These are phyloP conservation scores for Melanchra persicariae DNA, from an alignment of 2,888 invertebrate genomes.

Conservation along the genomic window DNA sequence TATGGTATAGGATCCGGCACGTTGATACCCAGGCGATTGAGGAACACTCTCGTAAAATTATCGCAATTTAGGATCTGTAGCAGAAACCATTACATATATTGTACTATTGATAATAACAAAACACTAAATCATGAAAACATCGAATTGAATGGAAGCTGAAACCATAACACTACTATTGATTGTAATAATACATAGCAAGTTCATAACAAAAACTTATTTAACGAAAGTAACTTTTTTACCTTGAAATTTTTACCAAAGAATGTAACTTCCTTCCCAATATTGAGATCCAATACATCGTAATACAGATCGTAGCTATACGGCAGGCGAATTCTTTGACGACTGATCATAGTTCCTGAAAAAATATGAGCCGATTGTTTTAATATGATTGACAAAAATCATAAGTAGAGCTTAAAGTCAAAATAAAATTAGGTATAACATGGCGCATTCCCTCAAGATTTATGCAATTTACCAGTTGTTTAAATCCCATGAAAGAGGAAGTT, in stretches of 20 bases:
- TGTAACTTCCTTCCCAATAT: constrained; percentile 95
- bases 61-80: constrained; percentile 96
- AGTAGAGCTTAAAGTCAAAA: background rate
- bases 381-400: background rate
- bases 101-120: background rate
- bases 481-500: background rate
- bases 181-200: background rate
- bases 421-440: background rate
- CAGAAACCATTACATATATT: constrained; percentile 17
- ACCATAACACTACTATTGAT: too few relatives aligned
- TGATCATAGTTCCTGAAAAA: constrained; percentile 93
- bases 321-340: constrained; percentile 95
- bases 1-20: constrained; percentile 92
- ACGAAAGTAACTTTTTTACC: constrained; percentile 68
- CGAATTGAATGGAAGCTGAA: background rate
- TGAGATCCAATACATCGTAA: constrained; percentile 96
- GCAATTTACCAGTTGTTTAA: background rate
- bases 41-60: constrained; percentile 95
- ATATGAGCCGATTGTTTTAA: background rate
- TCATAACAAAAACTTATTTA: background rate
- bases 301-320: constrained; percentile 94
- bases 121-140: background rate
- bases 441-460: too few relatives aligned
- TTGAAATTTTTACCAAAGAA: constrained; percentile 95
- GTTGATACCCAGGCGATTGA: constrained; percentile 95